Conservation (phyloP, 2,113 vertebrate genomes). For the Pluvialis apricaria region DNA sequence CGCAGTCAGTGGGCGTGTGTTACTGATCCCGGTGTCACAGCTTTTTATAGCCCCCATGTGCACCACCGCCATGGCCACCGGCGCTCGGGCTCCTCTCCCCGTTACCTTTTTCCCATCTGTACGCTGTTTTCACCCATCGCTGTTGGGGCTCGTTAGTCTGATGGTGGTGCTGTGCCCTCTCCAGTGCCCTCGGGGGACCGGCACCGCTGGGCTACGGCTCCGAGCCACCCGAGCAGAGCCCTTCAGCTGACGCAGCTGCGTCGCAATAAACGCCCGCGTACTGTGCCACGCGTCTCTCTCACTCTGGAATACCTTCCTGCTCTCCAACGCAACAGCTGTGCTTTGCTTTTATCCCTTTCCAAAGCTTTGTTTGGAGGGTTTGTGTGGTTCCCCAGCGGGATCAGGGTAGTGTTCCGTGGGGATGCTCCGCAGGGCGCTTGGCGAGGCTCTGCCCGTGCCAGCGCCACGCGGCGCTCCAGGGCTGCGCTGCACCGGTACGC, state of each 20-base stretch:
- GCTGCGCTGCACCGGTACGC: too few species aligned
- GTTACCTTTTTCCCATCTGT: rapidly evolving
- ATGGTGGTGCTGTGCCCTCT: background rate
- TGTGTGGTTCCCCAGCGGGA: background rate
- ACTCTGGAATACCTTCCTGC: background rate
- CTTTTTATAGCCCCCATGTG: rapidly evolving
- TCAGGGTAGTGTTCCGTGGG: too few species aligned
- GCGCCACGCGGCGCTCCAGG: too few species aligned
- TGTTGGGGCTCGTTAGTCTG: too few species aligned
- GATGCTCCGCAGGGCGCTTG: background rate
- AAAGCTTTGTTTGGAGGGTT: background rate
- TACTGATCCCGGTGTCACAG: rapidly evolving
- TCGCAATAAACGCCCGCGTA: too few species aligned
- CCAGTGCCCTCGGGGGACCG: background rate
- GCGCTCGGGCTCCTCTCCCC: background rate
- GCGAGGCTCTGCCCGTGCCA: too few species aligned
- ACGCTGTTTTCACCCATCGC: rapidly evolving
- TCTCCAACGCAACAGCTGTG: background rate
- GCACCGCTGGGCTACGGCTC: background rate
- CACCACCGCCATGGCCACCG: rapidly evolving
- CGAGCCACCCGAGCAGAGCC: background rate
- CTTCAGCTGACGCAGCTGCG: background rate
- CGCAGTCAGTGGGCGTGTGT: too few species aligned
- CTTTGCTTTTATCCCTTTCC: background rate
- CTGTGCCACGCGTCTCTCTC: too few species aligned